Evolutionary conservation across 2,888 invertebrate genomes (phyloP), one percentile per base, ranked within the genome.

Genomic region (Lasioglossum oenotherae): DNA sequence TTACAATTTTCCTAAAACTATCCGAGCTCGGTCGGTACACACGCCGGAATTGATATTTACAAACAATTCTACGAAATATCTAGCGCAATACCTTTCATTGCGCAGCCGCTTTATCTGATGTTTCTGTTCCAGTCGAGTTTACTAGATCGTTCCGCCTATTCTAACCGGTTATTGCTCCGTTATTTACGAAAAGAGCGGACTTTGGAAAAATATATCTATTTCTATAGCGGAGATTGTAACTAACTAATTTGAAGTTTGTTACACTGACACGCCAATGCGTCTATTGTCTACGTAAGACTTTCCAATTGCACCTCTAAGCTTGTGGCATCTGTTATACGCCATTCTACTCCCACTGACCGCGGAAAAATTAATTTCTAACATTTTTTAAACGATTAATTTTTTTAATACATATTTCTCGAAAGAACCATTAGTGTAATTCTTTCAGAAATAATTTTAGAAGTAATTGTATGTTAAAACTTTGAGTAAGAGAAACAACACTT

Each of bases 1-100:
- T 73, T 35, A 72, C 79, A 81, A 71, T 86, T 81, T 86, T 35
- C 57, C 23, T 53, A 41, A 77, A 73, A n/a, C n/a, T 31, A 44
- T 49, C 49, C 2, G 49, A 31, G 35, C 27, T 16, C 31, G 19
- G 19, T 10, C 35, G 46, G 44, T 0, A 4, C 16, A 19, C 35
- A 41, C 10, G 31, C 1, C 2, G 10, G 31, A 44, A 44, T 31
- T 73, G 46, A 64, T 49, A 41, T 64, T 16, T 19, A 31, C 41
- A 8, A 38, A 41, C 38, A 16, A 38, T 16, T 5, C 1, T 38
- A 69, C 12, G 19, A 53, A 27, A 57, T 23, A 38, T 41, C 31
- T 35, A 35, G 19, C 49, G 16, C 35, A 16, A 38, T 31, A 41
- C 23, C 4, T 19, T 46, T 16, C 31, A 3, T n/a, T 14, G n/a